Base-by-base conservation (phyloP, 1,140 invertebrate genomes). In the Macrobrachium rosenbergii region DNA sequence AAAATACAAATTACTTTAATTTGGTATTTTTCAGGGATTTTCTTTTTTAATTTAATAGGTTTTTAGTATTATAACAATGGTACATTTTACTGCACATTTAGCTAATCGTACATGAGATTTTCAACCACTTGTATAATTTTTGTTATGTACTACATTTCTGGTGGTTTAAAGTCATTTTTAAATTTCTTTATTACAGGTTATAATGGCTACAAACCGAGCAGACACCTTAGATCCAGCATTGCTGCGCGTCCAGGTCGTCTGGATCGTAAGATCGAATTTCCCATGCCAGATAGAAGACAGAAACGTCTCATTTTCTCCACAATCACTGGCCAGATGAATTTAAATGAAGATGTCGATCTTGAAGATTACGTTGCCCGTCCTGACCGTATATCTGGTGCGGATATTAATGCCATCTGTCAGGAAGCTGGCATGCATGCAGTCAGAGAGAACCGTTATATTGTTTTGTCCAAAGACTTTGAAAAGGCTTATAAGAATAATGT, bases 401-500 rank as follows among this genome's bases (percentile, higher is more conserved):
- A 99, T 91, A 99, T 99, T 88, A 99, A 99, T 93, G 98, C 99
- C 52, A 99, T 99, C 91, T 99, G 98, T 92, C 99, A 99, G 93
- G 99, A 99, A 93, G 95, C 95, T 92, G 95, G 95, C 76, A 96
- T 96, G 95, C 98, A 99, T 92, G 99, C 99, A 10, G 98, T 99
- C 0, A 94, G 99, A 87, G 98, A 99, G 92, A 99, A 99, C 93
- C 95, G 99, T 77, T 99, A 99, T 92, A 98, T 99, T 90, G 98
- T 99, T 11, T 93, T 99, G 59, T 96, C 97, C 3, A 99, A 99
- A 93, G 99, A 99, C 93, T 99, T 99, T 91, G 99, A 99, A 92
- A 99, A 99, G 91, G 97, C 96, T 45, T 99, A 99, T 93, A 99
- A 99, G 92, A 99, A 99, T 92, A 99, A 99, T 91, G 99, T 99